Evolutionary conservation across 2,113 vertebrate genomes (phyloP).

Genomic region (Myotis davidii): DNA sequence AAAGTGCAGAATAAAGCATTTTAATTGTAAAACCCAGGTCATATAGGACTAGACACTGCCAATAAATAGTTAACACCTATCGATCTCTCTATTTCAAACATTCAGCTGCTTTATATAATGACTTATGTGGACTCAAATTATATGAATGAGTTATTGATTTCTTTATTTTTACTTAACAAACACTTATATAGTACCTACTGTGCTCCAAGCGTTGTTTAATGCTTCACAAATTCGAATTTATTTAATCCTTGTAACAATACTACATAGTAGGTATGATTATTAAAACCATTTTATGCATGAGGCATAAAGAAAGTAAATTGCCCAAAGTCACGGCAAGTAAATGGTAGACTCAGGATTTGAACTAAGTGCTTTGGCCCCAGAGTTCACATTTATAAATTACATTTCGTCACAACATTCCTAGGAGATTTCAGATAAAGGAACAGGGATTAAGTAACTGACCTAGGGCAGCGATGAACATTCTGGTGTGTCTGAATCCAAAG

Average conservation of each 20-base stretch:
- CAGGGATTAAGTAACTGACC: neutral
- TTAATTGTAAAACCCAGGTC: neutral
- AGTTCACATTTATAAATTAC: neutral
- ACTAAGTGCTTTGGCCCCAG: neutral
- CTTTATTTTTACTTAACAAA: constrained; percentile 63
- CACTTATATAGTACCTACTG: neutral
- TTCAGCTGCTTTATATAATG: neutral
- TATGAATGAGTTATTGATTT: constrained; percentile 40
- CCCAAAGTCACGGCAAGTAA: neutral
- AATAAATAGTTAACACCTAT: neutral
- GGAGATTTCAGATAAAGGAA: neutral
- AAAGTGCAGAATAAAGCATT: constrained; percentile 24
- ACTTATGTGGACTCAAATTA: constrained; percentile 38
- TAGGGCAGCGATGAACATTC: neutral
- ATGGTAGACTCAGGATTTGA: neutral
- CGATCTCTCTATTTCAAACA: neutral
- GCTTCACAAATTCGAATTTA: constrained; percentile 16
- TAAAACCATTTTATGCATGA: neutral
- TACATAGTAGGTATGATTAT: neutral
- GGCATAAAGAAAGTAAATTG: neutral
- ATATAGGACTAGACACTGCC: neutral
- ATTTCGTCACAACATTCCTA: neutral
- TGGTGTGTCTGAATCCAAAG: neutral
- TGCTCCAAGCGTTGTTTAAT: neutral
- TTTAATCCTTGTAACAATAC: neutral